A percentile compares a stretch with the other conserved stretches of the same genome.
phyloP scores from a whole-genome alignment of 1,140 invertebrate species.

The Paracyclopina nana region DNA sequence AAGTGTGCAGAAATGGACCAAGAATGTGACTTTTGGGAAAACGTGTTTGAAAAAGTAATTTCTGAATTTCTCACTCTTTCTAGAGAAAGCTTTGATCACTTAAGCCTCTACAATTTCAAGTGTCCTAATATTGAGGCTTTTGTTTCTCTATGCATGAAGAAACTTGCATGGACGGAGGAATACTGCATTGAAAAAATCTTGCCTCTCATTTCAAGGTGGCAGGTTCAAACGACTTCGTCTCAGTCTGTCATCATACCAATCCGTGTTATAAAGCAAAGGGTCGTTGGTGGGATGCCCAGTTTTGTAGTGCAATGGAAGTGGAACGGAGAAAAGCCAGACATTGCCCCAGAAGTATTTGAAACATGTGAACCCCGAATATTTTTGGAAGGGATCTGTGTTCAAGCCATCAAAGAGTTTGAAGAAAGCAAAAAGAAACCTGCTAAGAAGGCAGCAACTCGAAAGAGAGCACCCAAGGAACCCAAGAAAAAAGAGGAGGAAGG shows the following conservation, averaged over 20 bases:
- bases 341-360: neutral
- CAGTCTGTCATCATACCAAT: constrained; percentile 27
- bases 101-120: too few relatives aligned
- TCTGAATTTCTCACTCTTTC: too few relatives aligned
- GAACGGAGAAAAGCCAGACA: constrained; percentile 15
- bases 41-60: too few relatives aligned
- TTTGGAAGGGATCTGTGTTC: neutral
- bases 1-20: too few relatives aligned
- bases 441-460: neutral
- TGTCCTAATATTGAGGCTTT: constrained; percentile 22
- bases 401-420: neutral
- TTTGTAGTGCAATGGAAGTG: constrained; percentile 40
- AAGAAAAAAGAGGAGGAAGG: neutral
- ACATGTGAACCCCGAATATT: neutral
- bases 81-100: too few relatives aligned
- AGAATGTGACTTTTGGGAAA: too few relatives aligned
- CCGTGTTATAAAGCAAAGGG: constrained; percentile 37
- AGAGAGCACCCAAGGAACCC: neutral
- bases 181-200: constrained; percentile 56
- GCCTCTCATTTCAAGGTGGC: constrained; percentile 50
- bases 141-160: constrained; percentile 32
- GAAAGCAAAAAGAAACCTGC: neutral
- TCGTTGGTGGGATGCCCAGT: constrained; percentile 38
- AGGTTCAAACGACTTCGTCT: constrained; percentile 26
- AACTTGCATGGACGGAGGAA: constrained; percentile 47